A percentile compares a stretch with the other conserved stretches of the same genome.
phyloP scores from a whole-genome alignment of 1,140 invertebrate species.

The Heliconius hermathena region DNA sequence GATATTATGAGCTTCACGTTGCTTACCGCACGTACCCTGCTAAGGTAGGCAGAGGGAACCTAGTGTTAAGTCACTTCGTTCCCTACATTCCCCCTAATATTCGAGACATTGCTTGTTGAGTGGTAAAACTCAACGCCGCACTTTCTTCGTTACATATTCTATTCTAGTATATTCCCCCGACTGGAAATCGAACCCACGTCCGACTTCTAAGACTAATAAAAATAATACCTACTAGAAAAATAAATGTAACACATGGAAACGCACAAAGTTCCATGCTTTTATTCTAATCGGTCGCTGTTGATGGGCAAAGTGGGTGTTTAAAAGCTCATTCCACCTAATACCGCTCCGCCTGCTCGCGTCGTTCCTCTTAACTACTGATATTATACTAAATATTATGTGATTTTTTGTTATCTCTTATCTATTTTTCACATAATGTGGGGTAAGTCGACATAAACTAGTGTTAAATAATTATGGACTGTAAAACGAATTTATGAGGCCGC shows the following conservation, averaged over 20 bases:
- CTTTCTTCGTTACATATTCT: too few relatives aligned
- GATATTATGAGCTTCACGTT: too few relatives aligned
- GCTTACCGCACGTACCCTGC: too few relatives aligned
- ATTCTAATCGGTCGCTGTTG: conserved; percentile 43
- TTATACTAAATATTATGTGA: not conserved
- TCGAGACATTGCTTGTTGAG: not conserved
- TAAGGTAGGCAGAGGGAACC: not conserved
- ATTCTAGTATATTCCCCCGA: too few relatives aligned
- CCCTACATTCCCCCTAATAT: too few relatives aligned
- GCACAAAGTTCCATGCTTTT: conserved; percentile 23
- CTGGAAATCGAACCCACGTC: too few relatives aligned
- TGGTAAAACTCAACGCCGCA: not conserved
- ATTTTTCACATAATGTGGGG: not conserved
- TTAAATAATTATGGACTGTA: not conserved
- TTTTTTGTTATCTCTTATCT: not conserved
- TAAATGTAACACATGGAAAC: conserved; percentile 39
- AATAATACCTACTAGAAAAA: not conserved
- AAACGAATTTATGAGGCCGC: too few relatives aligned
- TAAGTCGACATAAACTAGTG: not conserved
- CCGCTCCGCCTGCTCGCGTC: conserved; percentile 40
- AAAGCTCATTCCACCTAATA: conserved; percentile 58
- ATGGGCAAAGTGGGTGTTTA: conserved; percentile 65
- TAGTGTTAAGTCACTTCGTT: not conserved
- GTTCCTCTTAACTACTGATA: conserved; percentile 28
- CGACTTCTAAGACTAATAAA: not conserved